Percentiles rank a stretch among this genome's conserved stretches.
These are phyloP conservation scores for Dione vanillae DNA, from an alignment of 2,888 invertebrate genomes.

Conservation along the genomic window DNA sequence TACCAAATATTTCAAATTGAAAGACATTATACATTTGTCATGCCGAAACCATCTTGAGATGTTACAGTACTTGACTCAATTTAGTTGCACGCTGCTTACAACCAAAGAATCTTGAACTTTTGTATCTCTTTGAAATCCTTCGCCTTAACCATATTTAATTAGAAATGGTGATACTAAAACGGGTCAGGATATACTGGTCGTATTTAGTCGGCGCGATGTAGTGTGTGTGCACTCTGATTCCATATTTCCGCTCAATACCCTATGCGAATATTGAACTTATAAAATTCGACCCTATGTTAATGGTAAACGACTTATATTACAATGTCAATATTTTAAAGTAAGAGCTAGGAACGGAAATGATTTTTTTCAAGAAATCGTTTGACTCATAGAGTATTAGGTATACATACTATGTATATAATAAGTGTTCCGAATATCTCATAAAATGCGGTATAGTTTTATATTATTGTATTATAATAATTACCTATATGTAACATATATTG, in stretches of 20 bases:
- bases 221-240: conserved; percentile 71
- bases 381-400: conserved; percentile 38
- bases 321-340: conserved; percentile 26
- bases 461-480: too few relatives aligned
- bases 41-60: conserved; percentile 67
- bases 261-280: conserved; percentile 55
- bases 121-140: conserved; percentile 53
- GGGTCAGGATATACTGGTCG: conserved; percentile 64
- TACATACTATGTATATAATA: conserved; percentile 30
- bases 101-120: conserved; percentile 65
- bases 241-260: conserved; percentile 78
- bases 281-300: conserved; percentile 56
- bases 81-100: conserved; percentile 64
- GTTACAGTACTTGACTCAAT: conserved; percentile 78
- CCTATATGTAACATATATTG: too few relatives aligned
- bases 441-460: too few relatives aligned
- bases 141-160: conserved; percentile 49
- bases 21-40: conserved; percentile 55
- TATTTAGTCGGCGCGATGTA: conserved; percentile 66
- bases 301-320: conserved; percentile 50
- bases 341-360: conserved; percentile 49
- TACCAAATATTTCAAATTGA: conserved; percentile 26
- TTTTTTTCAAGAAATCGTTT: conserved; percentile 55
- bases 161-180: conserved; percentile 52
- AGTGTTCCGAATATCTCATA: conserved; percentile 6